Conservation (phyloP, 2,113 vertebrate species). For the Zapus hudsonius region DNA sequence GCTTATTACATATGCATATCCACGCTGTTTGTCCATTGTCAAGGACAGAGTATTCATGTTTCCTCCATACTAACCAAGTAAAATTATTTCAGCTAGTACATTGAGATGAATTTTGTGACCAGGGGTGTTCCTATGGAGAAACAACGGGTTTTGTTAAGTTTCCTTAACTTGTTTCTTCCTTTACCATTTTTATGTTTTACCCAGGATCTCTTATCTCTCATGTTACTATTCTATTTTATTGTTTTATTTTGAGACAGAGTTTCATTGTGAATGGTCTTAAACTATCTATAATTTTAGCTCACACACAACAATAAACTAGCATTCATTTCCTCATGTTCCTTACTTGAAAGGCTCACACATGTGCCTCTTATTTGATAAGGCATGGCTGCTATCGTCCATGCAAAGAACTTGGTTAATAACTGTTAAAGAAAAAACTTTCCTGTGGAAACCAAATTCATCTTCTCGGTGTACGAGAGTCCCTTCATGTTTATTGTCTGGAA, state of each 20-base stretch:
- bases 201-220: neutral
- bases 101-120: neutral
- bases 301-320: neutral
- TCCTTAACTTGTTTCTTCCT: neutral
- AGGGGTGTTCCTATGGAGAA: neutral
- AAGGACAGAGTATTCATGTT: neutral
- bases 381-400: neutral
- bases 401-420: neutral
- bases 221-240: neutral
- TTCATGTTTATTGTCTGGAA: neutral
- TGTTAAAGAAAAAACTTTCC: neutral
- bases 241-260: neutral
- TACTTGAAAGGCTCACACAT: neutral
- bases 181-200: neutral
- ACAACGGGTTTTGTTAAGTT: neutral
- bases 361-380: neutral
- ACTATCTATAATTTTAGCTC: neutral
- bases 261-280: neutral
- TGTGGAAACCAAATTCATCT: neutral
- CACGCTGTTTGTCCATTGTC: no score
- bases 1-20: neutral
- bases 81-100: neutral
- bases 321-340: neutral
- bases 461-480: neutral
- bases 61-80: neutral